Evolutionary conservation across 2,888 invertebrate genomes (phyloP), one percentile per base, ranked within the genome.

Genomic region (Coenonympha arcania): DNA sequence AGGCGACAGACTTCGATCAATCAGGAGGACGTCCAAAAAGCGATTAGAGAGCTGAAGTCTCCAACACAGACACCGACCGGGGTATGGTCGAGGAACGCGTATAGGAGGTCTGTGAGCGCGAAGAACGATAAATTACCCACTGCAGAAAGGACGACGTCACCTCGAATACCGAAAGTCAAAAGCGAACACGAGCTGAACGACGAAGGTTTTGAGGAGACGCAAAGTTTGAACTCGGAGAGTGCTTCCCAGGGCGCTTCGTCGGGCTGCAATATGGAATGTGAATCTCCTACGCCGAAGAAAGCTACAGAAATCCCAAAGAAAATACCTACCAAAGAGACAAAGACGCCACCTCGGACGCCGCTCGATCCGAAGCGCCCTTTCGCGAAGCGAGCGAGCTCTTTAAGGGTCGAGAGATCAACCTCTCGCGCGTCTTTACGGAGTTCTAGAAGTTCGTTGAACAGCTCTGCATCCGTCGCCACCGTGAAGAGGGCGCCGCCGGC

Each of bases 191-290:
- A 95, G 63, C 73, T 92, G 36, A 93, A 94, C 66, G 95, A 95
- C 69, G 95, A 95, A 86, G 95, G 95, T 6, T 95, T 95, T 66
- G 95, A 95, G 72, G 95, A 95, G 80, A 94, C 94, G 0, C 95
- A 95, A 68, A 95, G 94, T 68, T 84, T 95, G 44, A 93, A 94
- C 65, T 95, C 95, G 0, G 95, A 95, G 71, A 94, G 93, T 5
- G 91, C 94, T 2, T 94, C 94, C 37, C 94, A 94, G 64, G 94
- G 94, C 34, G 93, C 94, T 1, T 94, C 94, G 0, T 94, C 94
- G 0, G 89, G 90, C 5, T 91, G 91, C 60, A 93, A 92, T 64
- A 89, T 90, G 1, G 90, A 90, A 58, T 87, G 88, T 34, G 89
- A 89, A 57, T 76, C 83, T 53, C 88, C 88, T 16, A 79, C 87